Conservation (phyloP, 2,888 invertebrate genomes). For the Ectobius pallidus region DNA sequence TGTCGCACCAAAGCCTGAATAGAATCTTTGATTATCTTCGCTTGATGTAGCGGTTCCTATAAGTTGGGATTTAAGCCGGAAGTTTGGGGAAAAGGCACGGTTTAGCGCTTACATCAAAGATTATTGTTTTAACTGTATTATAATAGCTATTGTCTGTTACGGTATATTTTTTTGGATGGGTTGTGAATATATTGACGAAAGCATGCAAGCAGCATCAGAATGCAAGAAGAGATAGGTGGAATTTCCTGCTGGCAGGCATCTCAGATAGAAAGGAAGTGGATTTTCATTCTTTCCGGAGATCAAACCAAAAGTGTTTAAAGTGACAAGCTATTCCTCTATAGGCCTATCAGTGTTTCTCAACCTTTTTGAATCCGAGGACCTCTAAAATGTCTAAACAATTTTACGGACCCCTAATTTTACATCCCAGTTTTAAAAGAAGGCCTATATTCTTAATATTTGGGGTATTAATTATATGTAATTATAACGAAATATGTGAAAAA, state of each 20-base stretch:
- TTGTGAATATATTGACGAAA: constrained; percentile 5
- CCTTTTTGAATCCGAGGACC: too few species aligned
- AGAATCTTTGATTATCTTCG: constrained; percentile 18
- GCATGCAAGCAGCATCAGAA: background rate
- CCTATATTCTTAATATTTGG: too few species aligned
- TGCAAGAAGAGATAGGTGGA: background rate
- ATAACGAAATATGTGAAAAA: too few species aligned
- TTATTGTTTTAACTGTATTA: constrained; percentile 26
- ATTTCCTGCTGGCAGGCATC: background rate
- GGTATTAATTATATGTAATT: too few species aligned
- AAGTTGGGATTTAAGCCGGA: constrained; percentile 23
- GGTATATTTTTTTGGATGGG: constrained; percentile 20
- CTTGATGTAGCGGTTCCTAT: constrained; percentile 23
- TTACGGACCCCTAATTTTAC: too few species aligned
- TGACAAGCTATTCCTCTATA: too few species aligned
- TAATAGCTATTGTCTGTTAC: constrained; percentile 22
- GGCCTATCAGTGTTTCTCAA: too few species aligned
- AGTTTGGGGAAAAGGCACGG: background rate
- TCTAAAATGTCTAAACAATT: too few species aligned
- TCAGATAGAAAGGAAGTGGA: background rate
- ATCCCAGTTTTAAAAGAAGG: too few species aligned
- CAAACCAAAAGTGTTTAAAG: too few species aligned
- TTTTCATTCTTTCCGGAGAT: too few species aligned
- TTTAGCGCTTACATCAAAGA: constrained; percentile 24
- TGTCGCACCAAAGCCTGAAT: constrained; percentile 17